Base-by-base conservation (phyloP, 2,797 vertebrate genomes). In the Carcharodon carcharias region DNA sequence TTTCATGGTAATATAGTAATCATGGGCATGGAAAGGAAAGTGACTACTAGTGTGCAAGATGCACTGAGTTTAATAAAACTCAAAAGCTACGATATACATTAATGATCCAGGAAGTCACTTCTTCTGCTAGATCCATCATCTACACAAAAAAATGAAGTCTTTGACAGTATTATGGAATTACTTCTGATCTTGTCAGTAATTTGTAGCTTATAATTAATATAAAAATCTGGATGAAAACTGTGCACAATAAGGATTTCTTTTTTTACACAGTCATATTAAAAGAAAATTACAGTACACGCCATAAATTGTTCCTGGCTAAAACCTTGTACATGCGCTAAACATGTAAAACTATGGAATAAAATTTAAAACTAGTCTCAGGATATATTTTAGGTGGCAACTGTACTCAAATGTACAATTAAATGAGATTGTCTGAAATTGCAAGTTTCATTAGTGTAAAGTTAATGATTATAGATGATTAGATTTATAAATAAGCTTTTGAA, bases 181-280 rank as follows among this genome's bases (percentile, higher is more conserved):
- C 98, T 98, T 97, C 97, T 98, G 98, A 97, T 98, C 98, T 98
- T 98, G 98, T 98, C 98, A 97, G 98, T 98, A 98, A 98, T 98
- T 98, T 97, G 97, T 92, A 93, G 87, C 50, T 88, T 89, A 93
- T 88, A 96, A 95, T 95, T 95, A 95, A 77, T 95, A 77, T 95
- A 95, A 95, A 95, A 95, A 95, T 77, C 69, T 73, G 67, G 31
- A 71, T 54, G 69, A 95, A 11, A 73, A 71, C 67, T 71, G 14
- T 11, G 31, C 65, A 77, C 16, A 95, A 31, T 56, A 77, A 21
- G 58, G 50, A 12, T 95, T 95, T 54, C 12, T 54, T 56, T 54
- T 71, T 73, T 73, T 40, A 56, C 50, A 56, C 28, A 73, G 94
- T 77, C 94, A 67, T 77, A 77, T 58, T 54, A 73, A 95, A 71